These are phyloP conservation scores for Ips typographus DNA, from an alignment of 1,140 invertebrate genomes.

Conservation along the genomic window DNA sequence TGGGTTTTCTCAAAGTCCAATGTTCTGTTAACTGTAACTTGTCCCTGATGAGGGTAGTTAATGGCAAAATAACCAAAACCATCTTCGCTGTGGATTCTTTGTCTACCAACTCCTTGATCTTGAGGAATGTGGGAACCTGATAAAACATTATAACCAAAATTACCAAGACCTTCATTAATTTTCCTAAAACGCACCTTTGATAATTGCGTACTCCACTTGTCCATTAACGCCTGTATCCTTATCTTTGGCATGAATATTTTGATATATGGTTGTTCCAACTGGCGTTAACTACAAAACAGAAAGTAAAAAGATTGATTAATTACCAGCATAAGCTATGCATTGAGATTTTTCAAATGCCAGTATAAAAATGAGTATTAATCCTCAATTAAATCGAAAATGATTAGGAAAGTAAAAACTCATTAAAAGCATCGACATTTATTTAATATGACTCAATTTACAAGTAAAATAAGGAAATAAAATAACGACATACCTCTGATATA, in stretches of 20 bases:
- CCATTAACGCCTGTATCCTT: conserved; percentile 85
- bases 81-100: conserved; percentile 68
- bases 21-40: conserved; percentile 84
- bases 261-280: conserved; percentile 83
- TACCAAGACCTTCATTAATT: background rate
- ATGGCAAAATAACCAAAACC: conserved; percentile 82
- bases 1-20: conserved; percentile 89
- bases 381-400: background rate
- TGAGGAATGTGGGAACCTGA: conserved; percentile 50
- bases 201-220: conserved; percentile 77
- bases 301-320: no score
- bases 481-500: conserved; percentile 74
- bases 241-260: conserved; percentile 79
- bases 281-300: conserved; percentile 70
- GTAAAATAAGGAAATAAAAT: conserved; percentile 30
- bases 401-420: background rate
- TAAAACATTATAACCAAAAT: background rate
- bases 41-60: conserved; percentile 85
- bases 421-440: background rate
- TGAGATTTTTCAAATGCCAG: no score
- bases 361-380: background rate
- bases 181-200: conserved; percentile 57
- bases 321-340: no score
- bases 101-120: conserved; percentile 58
- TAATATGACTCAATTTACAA: conserved; percentile 36